phyloP scores from a whole-genome alignment of 2,797 vertebrate species.

The Ispidina lecontei region DNA sequence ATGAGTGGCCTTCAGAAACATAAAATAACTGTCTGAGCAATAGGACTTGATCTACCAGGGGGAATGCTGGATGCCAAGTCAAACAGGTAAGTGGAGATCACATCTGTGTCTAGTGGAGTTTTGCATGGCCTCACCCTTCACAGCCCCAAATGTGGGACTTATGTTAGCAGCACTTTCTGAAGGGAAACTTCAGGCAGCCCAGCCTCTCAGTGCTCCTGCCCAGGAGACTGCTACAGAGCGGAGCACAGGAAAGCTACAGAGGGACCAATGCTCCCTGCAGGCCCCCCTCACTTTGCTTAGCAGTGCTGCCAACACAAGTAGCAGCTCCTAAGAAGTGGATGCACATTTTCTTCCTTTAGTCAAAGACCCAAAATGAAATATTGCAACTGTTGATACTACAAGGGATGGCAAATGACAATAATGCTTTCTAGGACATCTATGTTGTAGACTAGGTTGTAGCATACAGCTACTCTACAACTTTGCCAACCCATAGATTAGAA shows the following conservation, averaged over 20 bases:
- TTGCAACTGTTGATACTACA: background rate
- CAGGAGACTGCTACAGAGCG: background rate
- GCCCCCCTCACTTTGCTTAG: accelerated
- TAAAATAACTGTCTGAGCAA: background rate
- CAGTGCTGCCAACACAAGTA: background rate
- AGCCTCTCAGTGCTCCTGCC: background rate
- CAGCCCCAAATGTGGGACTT: background rate
- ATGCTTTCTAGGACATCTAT: background rate
- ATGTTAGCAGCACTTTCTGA: background rate
- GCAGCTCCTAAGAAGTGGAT: background rate
- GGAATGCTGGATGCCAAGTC: background rate
- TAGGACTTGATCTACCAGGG: background rate
- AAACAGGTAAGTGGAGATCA: background rate
- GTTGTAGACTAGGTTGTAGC: background rate
- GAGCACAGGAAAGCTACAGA: background rate
- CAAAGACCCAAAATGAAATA: background rate
- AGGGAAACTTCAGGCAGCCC: background rate
- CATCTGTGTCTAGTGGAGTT: background rate
- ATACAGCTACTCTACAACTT: background rate
- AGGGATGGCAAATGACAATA: background rate
- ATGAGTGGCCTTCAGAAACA: background rate
- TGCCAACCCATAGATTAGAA: background rate
- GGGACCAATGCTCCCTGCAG: background rate
- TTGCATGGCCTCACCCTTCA: background rate
- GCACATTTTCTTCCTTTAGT: background rate